Conservation (phyloP, 2,797 vertebrate genomes). For the Dermochelys coriacea region DNA sequence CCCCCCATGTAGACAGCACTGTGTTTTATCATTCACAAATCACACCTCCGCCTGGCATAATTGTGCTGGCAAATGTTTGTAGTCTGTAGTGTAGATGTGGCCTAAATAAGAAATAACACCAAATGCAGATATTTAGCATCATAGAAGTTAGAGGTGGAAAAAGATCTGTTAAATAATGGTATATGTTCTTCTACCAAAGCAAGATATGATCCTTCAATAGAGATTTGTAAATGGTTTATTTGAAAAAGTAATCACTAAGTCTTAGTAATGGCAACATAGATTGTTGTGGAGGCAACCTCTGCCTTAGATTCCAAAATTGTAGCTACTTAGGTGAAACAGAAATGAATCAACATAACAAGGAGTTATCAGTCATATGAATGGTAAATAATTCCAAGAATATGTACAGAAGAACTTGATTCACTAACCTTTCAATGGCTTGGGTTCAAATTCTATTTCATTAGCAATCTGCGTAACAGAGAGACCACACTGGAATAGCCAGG, state of each 20-base stretch:
- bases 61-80: neutral
- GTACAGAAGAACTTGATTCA: neutral
- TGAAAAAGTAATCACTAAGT: neutral
- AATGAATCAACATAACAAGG: neutral
- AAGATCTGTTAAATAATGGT: neutral
- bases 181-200: neutral
- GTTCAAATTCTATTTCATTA: neutral
- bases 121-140: neutral
- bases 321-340: neutral
- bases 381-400: neutral
- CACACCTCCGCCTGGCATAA: neutral
- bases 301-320: neutral
- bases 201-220: neutral
- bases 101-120: neutral
- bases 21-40: neutral
- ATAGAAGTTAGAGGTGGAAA: neutral
- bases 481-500: neutral
- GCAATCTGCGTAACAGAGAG: neutral
- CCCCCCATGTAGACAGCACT: too few species aligned
- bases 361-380: neutral
- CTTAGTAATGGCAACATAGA: neutral
- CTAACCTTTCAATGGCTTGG: neutral
- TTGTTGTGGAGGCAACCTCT: neutral
- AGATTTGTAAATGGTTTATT: neutral
- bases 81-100: neutral